Evolutionary conservation across 1,140 invertebrate genomes (phyloP).

Genomic region (Drosophila subobscura): DNA sequence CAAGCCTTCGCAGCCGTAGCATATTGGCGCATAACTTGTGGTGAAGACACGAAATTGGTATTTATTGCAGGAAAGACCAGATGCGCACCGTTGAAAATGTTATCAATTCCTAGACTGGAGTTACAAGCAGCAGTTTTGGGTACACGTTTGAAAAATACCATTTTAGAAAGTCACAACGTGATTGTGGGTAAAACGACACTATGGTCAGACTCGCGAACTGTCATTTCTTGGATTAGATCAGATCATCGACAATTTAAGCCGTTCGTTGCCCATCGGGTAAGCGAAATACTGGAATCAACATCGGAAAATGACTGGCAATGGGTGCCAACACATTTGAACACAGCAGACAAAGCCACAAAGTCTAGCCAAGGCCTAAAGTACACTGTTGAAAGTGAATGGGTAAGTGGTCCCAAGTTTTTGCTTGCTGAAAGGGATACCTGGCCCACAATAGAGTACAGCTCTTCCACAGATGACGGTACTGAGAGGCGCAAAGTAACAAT

Average conservation of each 20-base stretch:
- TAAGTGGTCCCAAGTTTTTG: not conserved
- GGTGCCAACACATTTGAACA: not conserved
- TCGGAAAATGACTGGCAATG: not conserved
- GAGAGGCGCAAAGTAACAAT: too few relatives aligned
- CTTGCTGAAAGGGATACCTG: not conserved
- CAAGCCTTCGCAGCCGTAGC: not conserved
- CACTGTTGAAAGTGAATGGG: not conserved
- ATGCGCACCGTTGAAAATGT: not conserved
- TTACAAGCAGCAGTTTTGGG: not conserved
- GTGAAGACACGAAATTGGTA: not conserved
- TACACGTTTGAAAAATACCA: not conserved
- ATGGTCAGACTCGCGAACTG: not conserved
- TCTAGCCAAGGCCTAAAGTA: not conserved
- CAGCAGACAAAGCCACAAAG: not conserved
- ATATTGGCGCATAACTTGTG: not conserved
- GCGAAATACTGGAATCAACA: not conserved
- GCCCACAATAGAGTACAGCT: too few relatives aligned
- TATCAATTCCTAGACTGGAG: not conserved
- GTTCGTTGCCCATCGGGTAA: not conserved
- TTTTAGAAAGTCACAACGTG: not conserved
- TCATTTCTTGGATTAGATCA: not conserved
- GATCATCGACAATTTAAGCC: slow-evolving; percentile 1
- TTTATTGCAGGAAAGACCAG: not conserved
- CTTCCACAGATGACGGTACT: too few relatives aligned
- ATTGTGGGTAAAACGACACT: not conserved